These are phyloP conservation scores for Neodiprion lecontei DNA, from an alignment of 1,140 invertebrate genomes.

Conservation along the genomic window DNA sequence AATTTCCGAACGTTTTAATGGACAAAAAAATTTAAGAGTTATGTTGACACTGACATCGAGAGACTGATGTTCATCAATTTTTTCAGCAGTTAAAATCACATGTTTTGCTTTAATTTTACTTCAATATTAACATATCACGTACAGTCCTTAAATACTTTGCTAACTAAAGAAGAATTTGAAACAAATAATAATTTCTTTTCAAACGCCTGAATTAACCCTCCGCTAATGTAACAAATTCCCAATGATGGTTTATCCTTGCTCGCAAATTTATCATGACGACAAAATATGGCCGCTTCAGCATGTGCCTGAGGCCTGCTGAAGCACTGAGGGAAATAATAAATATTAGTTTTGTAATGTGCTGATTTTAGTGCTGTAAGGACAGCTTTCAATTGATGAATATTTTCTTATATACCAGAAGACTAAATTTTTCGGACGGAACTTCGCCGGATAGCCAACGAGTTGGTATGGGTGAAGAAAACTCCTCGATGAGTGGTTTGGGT, in stretches of 20 bases:
- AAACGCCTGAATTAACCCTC: too few species aligned
- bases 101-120: too few species aligned
- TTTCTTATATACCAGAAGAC: conserved; percentile 36
- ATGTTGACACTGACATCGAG: too few species aligned
- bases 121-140: conserved; percentile 4
- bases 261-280: conserved; percentile 48
- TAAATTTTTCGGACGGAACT: conserved; percentile 53
- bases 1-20: too few species aligned
- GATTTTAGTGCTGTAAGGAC: not conserved
- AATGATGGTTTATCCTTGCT: conserved; percentile 56
- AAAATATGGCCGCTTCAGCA: conserved; percentile 42
- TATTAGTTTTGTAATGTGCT: not conserved
- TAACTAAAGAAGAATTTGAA: conserved; percentile 12
- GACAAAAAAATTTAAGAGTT: too few species aligned
- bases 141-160: conserved; percentile 9
- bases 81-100: too few species aligned
- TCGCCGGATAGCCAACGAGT: conserved; percentile 48
- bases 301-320: conserved; percentile 43
- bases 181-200: too few species aligned
- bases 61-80: too few species aligned
- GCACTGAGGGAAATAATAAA: conserved; percentile 47
- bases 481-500: conserved; percentile 32
- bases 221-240: conserved; percentile 26
- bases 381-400: not conserved
- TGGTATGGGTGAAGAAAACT: conserved; percentile 41